Percentiles rank a stretch among this genome's conserved stretches.
phyloP scores from a whole-genome alignment of 2,888 invertebrate genomes.

The Panopea generosa region DNA sequence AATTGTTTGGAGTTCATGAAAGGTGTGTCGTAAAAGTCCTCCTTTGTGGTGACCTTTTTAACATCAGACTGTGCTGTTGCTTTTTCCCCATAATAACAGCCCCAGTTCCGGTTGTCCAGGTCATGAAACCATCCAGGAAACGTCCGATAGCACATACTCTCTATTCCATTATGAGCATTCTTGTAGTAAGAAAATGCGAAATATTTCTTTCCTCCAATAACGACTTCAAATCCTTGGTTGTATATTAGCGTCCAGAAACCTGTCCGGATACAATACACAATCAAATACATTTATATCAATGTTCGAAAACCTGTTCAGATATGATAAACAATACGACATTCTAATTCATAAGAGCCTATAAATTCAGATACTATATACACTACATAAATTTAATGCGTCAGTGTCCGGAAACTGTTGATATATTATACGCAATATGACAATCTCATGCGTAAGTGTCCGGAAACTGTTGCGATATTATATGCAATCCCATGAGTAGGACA shows the following conservation, averaged over 20 bases:
- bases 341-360: too few species aligned
- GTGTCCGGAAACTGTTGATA: too few species aligned
- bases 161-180: conserved; percentile 70
- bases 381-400: too few species aligned
- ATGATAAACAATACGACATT: too few species aligned
- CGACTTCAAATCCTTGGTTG: conserved; percentile 87
- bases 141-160: conserved; percentile 85
- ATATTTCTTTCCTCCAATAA: conserved; percentile 84
- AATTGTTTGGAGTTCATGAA: conserved; percentile 24
- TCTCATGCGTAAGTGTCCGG: too few species aligned
- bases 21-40: conserved; percentile 3
- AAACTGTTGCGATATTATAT: not conserved
- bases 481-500: not conserved
- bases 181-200: conserved; percentile 86
- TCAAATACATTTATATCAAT: too few species aligned
- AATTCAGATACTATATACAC: too few species aligned
- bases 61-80: conserved; percentile 7
- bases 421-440: too few species aligned
- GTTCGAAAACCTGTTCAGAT: too few species aligned
- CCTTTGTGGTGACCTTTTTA: not conserved
- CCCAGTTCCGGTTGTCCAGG: conserved; percentile 85
- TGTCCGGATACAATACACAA: not conserved
- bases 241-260: conserved; percentile 87
- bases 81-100: conserved; percentile 85
- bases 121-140: conserved; percentile 86